Evolutionary conservation across 1,140 invertebrate genomes (phyloP).

Genomic region (Magallana angulata): DNA sequence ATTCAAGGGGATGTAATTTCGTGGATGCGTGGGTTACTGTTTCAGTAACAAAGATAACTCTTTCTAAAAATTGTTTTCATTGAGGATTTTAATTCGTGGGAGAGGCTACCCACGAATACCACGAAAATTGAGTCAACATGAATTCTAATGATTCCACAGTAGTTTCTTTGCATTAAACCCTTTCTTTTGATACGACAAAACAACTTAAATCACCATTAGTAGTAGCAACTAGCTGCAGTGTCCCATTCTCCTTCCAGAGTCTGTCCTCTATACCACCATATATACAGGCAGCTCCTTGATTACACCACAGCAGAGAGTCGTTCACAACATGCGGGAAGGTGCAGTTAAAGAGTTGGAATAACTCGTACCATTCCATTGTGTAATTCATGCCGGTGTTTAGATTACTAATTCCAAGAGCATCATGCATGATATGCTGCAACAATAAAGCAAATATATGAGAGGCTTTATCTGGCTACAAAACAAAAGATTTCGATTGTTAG

Average conservation of each 20-base stretch:
- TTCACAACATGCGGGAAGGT: slow-evolving; percentile 76
- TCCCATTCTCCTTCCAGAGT: slow-evolving; percentile 75
- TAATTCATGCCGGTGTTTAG: slow-evolving; percentile 73
- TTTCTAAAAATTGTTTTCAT: too few species aligned
- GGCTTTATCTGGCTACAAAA: neutral
- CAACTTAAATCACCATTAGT: slow-evolving; percentile 64
- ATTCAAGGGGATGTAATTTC: too few species aligned
- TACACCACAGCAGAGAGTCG: slow-evolving; percentile 74
- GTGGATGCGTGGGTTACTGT: too few species aligned
- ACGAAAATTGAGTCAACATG: too few species aligned
- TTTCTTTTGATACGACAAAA: too few species aligned
- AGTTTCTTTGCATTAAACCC: too few species aligned
- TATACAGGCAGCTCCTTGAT: slow-evolving; percentile 77
- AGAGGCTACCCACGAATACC: too few species aligned
- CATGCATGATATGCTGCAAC: slow-evolving; percentile 77
- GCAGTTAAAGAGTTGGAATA: slow-evolving; percentile 78
- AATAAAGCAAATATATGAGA: too few species aligned
- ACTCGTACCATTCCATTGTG: slow-evolving; percentile 78
- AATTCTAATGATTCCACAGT: too few species aligned
- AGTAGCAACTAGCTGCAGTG: slow-evolving; percentile 72
- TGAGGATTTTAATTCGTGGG: too few species aligned
- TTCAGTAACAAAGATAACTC: too few species aligned
- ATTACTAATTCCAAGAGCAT: slow-evolving; percentile 76
- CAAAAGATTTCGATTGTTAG: neutral
- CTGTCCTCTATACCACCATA: slow-evolving; percentile 75